Evolutionary conservation across 2,113 vertebrate genomes (phyloP), one percentile per base, ranked within the genome.

Genomic region (Lagopus leucura): DNA sequence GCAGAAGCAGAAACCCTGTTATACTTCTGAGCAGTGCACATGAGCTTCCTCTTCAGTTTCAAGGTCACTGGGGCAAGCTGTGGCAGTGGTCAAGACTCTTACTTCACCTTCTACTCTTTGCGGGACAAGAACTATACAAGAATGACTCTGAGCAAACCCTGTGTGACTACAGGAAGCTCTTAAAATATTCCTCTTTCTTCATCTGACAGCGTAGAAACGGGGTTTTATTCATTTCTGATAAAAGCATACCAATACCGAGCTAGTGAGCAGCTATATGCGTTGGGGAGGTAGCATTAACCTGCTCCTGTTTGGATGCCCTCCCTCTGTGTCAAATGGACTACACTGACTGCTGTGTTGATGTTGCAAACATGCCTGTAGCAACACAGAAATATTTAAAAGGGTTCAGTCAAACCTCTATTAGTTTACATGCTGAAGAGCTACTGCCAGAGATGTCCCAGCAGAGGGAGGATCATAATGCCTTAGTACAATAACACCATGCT

Each of bases 1-100:
- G 79, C 72, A 82, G 88, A 55, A 87, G 85, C 20, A 42, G 54
- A 48, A 91, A 48, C 40, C 71, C 93, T 66, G 75, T 78, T 79
- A 82, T 45, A 88, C 92, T 86, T 94, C 88, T 92, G 55, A 90
- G 76, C 36, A 74, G 36, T 17, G 25, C 45, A 91, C 48, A 45
- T 0, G 0, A 80, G 65, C 80, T 50, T 15, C 9, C 63, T 24
- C 75, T 34, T 91, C 75, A 83, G 79, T 93, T 88, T 28, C 50
- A 83, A 45, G 85, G 72, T 86, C 76, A 77, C 75, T 42, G 50
- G 75, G 36, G 1, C 67, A 52, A 48, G 67, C 69, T 38, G 47
- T 50, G 48, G 47, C 86, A 50, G 45, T 22, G 75, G 93, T 70
- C 88, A 91, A 25, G 34, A 71, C 67, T 88, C 78, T 75, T 50